Percentiles rank a stretch among this genome's conserved stretches.
Conservation (phyloP, 2,888 invertebrate species). For the Sicus ferrugineus region DNA sequence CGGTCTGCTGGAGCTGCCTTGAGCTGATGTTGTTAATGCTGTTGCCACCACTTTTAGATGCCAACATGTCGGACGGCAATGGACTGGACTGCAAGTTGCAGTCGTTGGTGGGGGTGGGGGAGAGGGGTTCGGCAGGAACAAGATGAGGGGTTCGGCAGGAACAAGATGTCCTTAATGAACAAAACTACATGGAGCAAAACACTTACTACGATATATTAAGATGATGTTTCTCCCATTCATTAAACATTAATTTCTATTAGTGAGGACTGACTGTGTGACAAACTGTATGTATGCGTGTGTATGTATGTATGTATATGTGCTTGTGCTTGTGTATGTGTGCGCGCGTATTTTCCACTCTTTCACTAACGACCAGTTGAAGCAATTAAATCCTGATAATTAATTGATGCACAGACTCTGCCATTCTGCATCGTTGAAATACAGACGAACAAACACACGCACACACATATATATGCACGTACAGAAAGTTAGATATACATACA, state of each 20-base stretch:
- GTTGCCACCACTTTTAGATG: too few species aligned
- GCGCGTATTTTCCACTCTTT: neutral
- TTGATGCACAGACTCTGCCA: constrained; percentile 34
- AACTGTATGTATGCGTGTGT: neutral
- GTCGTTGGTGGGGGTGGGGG: too few species aligned
- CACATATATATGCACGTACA: neutral
- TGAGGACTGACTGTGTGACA: neutral
- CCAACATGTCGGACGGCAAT: too few species aligned
- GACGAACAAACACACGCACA: neutral
- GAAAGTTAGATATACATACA: neutral
- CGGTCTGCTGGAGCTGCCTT: too few species aligned
- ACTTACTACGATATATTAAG: constrained; percentile 21
- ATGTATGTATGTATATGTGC: neutral
- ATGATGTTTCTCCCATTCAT: constrained; percentile 41
- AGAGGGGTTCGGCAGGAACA: too few species aligned
- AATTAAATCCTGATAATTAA: constrained; percentile 40
- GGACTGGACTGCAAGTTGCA: too few species aligned
- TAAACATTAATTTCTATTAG: constrained; percentile 44
- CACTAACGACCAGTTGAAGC: constrained; percentile 34
- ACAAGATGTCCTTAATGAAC: too few species aligned
- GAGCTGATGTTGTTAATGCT: too few species aligned
- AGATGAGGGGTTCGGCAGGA: too few species aligned
- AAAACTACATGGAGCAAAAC: neutral
- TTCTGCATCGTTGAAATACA: neutral
- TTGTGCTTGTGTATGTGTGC: neutral